Conservation (phyloP, 1,140 invertebrate genomes). For the Antheraea pernyi region DNA sequence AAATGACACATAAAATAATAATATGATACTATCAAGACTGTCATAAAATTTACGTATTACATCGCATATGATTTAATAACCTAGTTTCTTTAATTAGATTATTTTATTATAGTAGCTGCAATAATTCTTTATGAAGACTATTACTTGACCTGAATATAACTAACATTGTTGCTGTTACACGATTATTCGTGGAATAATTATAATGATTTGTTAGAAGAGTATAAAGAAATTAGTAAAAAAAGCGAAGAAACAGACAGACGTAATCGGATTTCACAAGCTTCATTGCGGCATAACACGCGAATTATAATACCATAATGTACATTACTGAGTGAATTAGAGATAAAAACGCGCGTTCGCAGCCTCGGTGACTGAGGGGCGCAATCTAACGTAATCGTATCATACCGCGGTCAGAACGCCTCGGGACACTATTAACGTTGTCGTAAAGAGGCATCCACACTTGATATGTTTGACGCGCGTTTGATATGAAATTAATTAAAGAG, state of each 20-base stretch:
- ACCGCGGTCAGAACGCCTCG: constrained; percentile 43
- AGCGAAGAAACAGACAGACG: background rate
- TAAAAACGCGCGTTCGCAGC: constrained; percentile 29
- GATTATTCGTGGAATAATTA: too few species aligned
- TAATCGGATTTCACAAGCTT: constrained; percentile 7
- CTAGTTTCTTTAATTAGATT: too few species aligned
- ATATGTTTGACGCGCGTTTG: background rate
- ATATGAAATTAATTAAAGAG: too few species aligned
- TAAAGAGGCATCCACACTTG: background rate
- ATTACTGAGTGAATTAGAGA: background rate
- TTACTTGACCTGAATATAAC: too few species aligned
- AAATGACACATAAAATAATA: too few species aligned
- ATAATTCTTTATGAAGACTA: too few species aligned
- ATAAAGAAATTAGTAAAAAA: background rate
- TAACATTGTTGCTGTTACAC: too few species aligned
- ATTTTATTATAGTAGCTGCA: too few species aligned
- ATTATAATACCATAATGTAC: background rate
- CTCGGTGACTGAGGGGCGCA: constrained; percentile 50
- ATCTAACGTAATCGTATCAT: constrained; percentile 61
- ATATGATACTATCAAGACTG: too few species aligned
- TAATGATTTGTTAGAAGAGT: background rate
- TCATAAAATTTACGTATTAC: too few species aligned
- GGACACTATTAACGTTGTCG: constrained; percentile 50
- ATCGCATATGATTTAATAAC: too few species aligned
- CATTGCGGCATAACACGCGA: constrained; percentile 8